Conservation (phyloP, 2,113 vertebrate species). For the Mirza zaza region DNA sequence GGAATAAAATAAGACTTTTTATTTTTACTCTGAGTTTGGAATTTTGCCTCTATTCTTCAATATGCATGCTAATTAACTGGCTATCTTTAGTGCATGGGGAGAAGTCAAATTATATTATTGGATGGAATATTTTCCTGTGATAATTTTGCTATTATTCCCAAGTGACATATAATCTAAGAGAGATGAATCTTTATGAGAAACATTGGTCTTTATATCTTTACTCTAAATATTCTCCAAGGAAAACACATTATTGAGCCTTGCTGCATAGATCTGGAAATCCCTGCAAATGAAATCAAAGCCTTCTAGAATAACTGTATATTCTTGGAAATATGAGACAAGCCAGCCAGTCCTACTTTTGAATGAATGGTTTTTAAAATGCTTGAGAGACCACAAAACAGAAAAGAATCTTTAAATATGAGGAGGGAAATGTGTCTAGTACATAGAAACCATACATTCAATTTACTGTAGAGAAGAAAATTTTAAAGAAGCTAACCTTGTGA, state of each 20-base stretch:
- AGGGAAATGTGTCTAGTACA: background rate
- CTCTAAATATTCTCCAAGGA: conserved; percentile 32
- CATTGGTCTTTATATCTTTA: conserved; percentile 42
- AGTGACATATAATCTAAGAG: conserved; percentile 9
- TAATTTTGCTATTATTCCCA: conserved; percentile 1
- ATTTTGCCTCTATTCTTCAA: background rate
- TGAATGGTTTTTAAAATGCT: conserved; percentile 49
- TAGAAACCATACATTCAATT: conserved; percentile 32
- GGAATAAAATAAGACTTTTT: background rate
- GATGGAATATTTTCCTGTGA: conserved; percentile 23
- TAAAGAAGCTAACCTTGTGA: conserved; percentile 50
- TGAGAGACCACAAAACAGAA: conserved; percentile 40
- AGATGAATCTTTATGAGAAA: conserved; percentile 53
- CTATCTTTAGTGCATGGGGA: background rate
- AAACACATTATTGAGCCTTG: conserved; percentile 37
- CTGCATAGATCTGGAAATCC: conserved; percentile 40
- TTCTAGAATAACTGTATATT: conserved; percentile 44
- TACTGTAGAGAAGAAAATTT: conserved; percentile 34
- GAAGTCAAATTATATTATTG: background rate
- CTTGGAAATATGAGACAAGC: conserved; percentile 44
- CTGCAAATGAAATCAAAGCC: conserved; percentile 49
- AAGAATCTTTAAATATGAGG: conserved; percentile 52
- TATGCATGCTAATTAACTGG: background rate
- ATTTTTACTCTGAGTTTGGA: background rate
- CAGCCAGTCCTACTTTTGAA: conserved; percentile 26